Base-by-base conservation (phyloP, 2,888 invertebrate genomes). In the Sympetrum striolatum region DNA sequence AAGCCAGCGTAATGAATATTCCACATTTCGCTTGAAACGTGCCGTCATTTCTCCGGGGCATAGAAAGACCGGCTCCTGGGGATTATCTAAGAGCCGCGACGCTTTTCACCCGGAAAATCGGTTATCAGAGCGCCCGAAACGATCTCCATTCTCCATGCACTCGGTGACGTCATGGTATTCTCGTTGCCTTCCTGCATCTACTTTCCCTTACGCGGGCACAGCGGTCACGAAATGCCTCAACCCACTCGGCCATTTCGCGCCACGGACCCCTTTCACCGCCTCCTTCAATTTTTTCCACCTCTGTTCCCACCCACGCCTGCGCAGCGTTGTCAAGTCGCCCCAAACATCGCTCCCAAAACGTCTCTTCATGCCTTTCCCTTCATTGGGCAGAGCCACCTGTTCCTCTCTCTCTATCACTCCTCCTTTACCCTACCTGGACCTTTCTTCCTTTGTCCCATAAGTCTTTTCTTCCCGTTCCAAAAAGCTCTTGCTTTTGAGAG, bases 181-280 rank as follows among this genome's bases (percentile, higher is more conserved):
- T 60, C 35, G 15, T 53, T 8, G 25, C 37, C 60, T n/a, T 25
- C 15, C 22, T 6, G 25, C 35, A 48, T 58, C 82, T n/a, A 86
- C 86, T 86, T 86, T 86, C 86, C 86, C 86, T 86, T 86, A 86
- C 60, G 60, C 86, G 86, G 86, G n/a, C 86, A 86, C 86, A n/a
- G 86, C 60, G 86, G 86, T 86, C 86, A 86, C 86, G 86, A 60
- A 86, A 86, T 53, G 22, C 5, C 58, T 53, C 60, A 12, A 35
- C 22, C 18, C 1, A 80, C 80, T 12, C 60, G 1, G 60, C 12
- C 35, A 31, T 5, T 37, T 35, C 35, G 35, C 10, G 60, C n/a
- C 60, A 8, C 18, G 37, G 31, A 35, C 39, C 37, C 60, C 58
- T n/a, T 58, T 60, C 86, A n/a, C 86, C 82, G 18, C 58, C 31